Evolutionary conservation across 1,140 invertebrate genomes (phyloP).

Genomic region (Papilio aristodemus): DNA sequence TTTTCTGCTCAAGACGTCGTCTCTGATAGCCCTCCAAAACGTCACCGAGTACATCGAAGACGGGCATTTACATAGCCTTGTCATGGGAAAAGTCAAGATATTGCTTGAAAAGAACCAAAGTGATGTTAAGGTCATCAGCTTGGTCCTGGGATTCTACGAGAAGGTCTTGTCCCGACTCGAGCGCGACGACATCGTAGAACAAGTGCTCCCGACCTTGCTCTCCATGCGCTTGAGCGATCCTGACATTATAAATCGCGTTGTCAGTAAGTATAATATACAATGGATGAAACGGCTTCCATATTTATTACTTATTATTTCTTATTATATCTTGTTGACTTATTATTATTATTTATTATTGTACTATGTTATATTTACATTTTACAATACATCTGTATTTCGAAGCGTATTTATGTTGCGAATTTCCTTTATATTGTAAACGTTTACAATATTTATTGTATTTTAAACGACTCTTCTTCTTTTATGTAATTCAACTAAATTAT

Average conservation of each 20-base stretch:
- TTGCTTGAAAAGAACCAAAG: constrained; percentile 93
- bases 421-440: background rate
- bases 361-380: background rate
- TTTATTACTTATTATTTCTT: too few species aligned
- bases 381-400: background rate
- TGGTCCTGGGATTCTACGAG: constrained; percentile 89
- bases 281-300: background rate
- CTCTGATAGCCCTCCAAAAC: constrained; percentile 92
- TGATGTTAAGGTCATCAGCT: constrained; percentile 88
- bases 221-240: constrained; percentile 93
- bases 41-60: constrained; percentile 93
- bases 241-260: constrained; percentile 88
- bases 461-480: background rate
- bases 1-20: constrained; percentile 85
- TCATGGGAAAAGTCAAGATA: constrained; percentile 92
- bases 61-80: constrained; percentile 88
- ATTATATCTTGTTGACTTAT: too few species aligned
- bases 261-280: constrained; percentile 86
- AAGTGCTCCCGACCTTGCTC: constrained; percentile 94
- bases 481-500: background rate
- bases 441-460: background rate
- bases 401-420: background rate
- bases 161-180: constrained; percentile 91
- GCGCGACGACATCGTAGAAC: constrained; percentile 91
- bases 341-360: too few species aligned